phyloP scores from a whole-genome alignment of 2,113 vertebrate species.

The Cololabis saira region DNA sequence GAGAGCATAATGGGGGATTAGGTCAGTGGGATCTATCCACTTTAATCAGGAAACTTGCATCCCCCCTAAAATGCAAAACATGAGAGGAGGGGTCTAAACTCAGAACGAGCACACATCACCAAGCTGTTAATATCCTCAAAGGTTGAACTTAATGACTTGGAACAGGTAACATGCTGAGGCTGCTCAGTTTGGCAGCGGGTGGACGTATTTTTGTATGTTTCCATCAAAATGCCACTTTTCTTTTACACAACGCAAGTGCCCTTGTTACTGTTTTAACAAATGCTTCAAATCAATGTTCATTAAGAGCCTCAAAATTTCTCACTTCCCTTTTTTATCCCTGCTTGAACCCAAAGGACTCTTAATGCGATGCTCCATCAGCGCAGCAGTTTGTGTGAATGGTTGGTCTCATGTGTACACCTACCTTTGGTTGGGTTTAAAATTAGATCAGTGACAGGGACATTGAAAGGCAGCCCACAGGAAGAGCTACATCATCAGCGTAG shows the following conservation, averaged over 20 bases:
- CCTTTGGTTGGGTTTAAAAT: constrained; percentile 47
- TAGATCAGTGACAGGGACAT: constrained; percentile 30
- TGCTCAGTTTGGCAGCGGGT: constrained; percentile 37
- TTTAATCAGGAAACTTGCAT: constrained; percentile 59
- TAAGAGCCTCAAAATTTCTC: constrained; percentile 32
- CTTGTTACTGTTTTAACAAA: constrained; percentile 57
- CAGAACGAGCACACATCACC: constrained; percentile 35
- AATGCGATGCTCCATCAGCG: constrained; percentile 38
- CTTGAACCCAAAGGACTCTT: constrained; percentile 33
- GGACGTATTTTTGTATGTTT: constrained; percentile 23
- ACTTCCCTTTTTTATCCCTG: constrained; percentile 24
- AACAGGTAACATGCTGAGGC: constrained; percentile 53
- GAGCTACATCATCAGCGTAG: constrained; percentile 20
- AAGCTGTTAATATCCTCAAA: constrained; percentile 34
- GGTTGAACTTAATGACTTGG: constrained; percentile 54
- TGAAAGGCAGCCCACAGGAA: constrained; percentile 30
- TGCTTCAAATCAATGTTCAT: constrained; percentile 58
- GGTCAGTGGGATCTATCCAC: constrained; percentile 64
- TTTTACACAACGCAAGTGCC: constrained; percentile 29
- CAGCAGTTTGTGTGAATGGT: constrained; percentile 10
- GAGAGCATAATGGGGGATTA: constrained; percentile 72
- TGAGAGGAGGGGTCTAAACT: constrained; percentile 25
- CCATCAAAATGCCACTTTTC: constrained; percentile 36
- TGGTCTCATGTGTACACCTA: constrained; percentile 9
- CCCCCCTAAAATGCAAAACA: constrained; percentile 57